Base-by-base conservation (phyloP, 2,797 vertebrate genomes). In the Pogonophryne albipinna region DNA sequence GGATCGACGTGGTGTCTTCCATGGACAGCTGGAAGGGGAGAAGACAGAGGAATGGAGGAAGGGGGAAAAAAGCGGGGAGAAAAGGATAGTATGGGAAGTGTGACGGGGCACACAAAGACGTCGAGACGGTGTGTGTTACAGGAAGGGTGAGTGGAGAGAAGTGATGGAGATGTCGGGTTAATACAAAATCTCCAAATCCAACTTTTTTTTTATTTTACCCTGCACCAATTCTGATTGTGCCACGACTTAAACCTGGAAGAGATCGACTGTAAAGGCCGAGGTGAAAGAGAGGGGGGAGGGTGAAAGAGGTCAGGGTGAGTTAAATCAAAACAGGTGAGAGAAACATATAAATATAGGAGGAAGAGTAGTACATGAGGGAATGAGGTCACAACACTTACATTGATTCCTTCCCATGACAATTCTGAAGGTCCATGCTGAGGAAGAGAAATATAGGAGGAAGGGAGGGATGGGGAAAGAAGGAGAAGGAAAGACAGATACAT, bases 341-440 rank as follows among this genome's bases (percentile, higher is more conserved):
- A 75, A 85, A 79, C 42, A 66, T 80, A 82, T 34, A 60, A 46
- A 76, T 16, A 80, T 59, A 83, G 65, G 83, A 83, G 78, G 57
- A 69, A 76, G 81, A 72, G 57, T 68, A 75, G 65, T 78, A 87
- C 90, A 87, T 87, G 87, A 91, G 91, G 89, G 84, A 91, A 93
- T 91, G 93, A 89, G 70, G 82, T 92, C 82, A 92, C 91, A 82
- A 89, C 78, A 88, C 98, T 99, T 96, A 99, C 98, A 94, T 99
- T 99, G 95, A 99, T 99, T 91, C 97, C 98, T 88, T 99, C 98
- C 98, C 98, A 99, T 95, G 98, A 99, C 96, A 99, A 98, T 93
- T 99, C 98, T 72, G 97, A 98, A 91, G 96, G 96, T 89, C 97
- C 97, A 97, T 99, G 97, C 97, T 99, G 93, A 92, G 93, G 92